A percentile compares a stretch with the other conserved stretches of the same genome.
phyloP scores from a whole-genome alignment of 1,140 invertebrate genomes.

The Drosophila pectinifera region DNA sequence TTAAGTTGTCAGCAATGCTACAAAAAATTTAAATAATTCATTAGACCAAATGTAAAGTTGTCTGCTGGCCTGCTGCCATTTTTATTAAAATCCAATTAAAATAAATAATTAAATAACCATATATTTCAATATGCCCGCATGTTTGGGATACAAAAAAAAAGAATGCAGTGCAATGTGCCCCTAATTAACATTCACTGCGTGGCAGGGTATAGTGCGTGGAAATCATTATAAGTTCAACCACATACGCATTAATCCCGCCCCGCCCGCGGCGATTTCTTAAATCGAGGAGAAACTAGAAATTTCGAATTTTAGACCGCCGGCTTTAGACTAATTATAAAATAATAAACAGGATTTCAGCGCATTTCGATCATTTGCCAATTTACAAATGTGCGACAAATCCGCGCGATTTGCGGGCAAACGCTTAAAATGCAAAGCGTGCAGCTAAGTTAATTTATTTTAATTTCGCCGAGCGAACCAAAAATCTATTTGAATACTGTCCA shows the following conservation, averaged over 20 bases:
- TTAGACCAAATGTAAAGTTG: constrained; percentile 25
- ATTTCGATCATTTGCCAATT: constrained; percentile 74
- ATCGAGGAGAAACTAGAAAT: constrained; percentile 37
- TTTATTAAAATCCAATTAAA: constrained; percentile 69
- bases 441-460: constrained; percentile 79
- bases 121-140: constrained; percentile 19
- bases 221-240: constrained; percentile 58
- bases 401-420: constrained; percentile 55
- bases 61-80: constrained; percentile 1
- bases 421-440: constrained; percentile 67
- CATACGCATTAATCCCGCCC: constrained; percentile 27
- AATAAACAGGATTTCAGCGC: constrained; percentile 77
- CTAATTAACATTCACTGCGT: constrained; percentile 72
- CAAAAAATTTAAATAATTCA: constrained; percentile 11
- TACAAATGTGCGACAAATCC: constrained; percentile 74
- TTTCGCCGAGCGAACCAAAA: constrained; percentile 40
- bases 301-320: constrained; percentile 54
- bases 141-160: constrained; percentile 17
- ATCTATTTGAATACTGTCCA: constrained; percentile 27
- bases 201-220: constrained; percentile 31
- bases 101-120: constrained; percentile 71
- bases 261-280: constrained; percentile 13
- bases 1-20: constrained; percentile 23
- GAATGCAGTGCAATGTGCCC: constrained; percentile 29
- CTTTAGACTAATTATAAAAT: constrained; percentile 77